Base-by-base conservation (phyloP, 2,888 invertebrate genomes). In the Limnephilus lunatus region DNA sequence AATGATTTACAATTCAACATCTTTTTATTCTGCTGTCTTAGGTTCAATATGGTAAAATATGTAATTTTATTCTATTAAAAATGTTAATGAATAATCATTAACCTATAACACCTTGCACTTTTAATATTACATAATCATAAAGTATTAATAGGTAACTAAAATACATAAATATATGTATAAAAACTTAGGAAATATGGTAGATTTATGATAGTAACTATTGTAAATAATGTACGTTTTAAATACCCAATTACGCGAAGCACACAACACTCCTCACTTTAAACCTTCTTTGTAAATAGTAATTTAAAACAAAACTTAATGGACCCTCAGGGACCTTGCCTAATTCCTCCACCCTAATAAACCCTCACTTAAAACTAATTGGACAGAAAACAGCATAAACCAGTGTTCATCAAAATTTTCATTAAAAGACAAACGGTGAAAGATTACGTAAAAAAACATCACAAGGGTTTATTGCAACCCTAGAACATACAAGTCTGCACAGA, bases 31-130 rank as follows among this genome's bases (percentile, higher is more conserved):
- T 31, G 85, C 44, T 87, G 35, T 81, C 87, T 87, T 48, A 87
- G 48, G 81, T 80, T 89, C 82, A 32, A 68, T 35, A 35, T 83
- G 87, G 35, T 91, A 81, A 89, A 81, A 80, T 48, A 86, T 86
- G 25, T 86, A 86, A 48, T 86, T 86, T 30, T 25, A 44, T 48
- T 87, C 9, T 87, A 87, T 48, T 87, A 31, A 87, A 87, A 87
- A 87, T 53, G 30, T 85, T 32, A 68, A 68, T 25, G 39, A 85
- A 85, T 39, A 85, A 85, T 25, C 32, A 35, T 87, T 53, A 53
- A n/a, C 14, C 48, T 48, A 48, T 82, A 39, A 90, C 90, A 90
- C 82, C 82, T 90, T 90, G 48, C 90, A 90, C 83, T 90, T 90
- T 35, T 81, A 81, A 86, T 48, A 30, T 35, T 86, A 44, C 15